Percentiles rank a stretch among this genome's conserved stretches.
Conservation (phyloP, 92 coral and sea anemone species). For the Metridium senile region DNA sequence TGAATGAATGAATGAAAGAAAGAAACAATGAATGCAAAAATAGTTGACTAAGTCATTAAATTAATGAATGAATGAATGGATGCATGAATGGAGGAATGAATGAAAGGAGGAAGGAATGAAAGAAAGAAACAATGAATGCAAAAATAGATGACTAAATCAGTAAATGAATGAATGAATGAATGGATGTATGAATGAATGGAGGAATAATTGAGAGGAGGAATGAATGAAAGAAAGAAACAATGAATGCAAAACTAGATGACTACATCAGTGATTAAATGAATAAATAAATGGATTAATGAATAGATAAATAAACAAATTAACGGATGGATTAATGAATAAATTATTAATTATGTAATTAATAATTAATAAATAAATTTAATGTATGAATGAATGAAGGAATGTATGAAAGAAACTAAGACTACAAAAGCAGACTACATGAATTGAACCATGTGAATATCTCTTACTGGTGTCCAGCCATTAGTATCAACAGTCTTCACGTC, state of each 20-base stretch:
- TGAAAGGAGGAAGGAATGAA: background rate
- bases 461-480: constrained; percentile 81
- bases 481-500: constrained; percentile 71
- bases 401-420: too few relatives aligned
- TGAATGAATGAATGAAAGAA: too few relatives aligned
- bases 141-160: background rate
- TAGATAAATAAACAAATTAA: background rate
- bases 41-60: too few relatives aligned
- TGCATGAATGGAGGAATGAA: background rate
- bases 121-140: background rate
- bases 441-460: too few relatives aligned
- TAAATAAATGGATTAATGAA: background rate
- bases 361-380: too few relatives aligned
- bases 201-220: background rate
- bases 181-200: background rate
- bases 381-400: too few relatives aligned
- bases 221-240: background rate
- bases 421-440: too few relatives aligned
- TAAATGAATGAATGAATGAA: background rate
- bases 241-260: background rate
- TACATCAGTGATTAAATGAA: background rate
- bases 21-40: too few relatives aligned
- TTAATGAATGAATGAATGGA: background rate
- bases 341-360: background rate
- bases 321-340: background rate